Evolutionary conservation across 2,113 vertebrate genomes (phyloP).

Genomic region (Micronycteris hirsuta): DNA sequence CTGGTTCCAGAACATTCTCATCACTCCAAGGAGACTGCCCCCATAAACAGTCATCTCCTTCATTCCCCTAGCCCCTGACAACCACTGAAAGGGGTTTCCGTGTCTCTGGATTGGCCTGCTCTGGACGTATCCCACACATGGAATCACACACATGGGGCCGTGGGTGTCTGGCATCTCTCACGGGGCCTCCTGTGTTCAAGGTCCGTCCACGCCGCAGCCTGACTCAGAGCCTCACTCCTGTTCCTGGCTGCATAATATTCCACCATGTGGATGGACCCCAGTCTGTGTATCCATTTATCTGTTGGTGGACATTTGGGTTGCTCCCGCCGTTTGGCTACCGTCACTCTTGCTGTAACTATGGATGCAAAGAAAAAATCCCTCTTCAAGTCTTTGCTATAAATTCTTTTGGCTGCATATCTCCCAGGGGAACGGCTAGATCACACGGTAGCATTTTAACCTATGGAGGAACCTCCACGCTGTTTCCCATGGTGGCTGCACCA

Average conservation of each 20-base stretch:
- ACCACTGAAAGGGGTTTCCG: background rate
- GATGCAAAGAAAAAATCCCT: fast-evolving
- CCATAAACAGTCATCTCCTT: background rate
- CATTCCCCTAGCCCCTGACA: background rate
- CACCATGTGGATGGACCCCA: no score
- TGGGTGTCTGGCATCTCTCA: background rate
- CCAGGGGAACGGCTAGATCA: no score
- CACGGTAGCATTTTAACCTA: no score
- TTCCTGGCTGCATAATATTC: background rate
- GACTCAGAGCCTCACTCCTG: background rate
- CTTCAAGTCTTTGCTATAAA: background rate
- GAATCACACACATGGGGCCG: no score
- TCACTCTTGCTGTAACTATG: fast-evolving
- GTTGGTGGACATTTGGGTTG: fast-evolving
- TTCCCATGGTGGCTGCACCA: fast-evolving
- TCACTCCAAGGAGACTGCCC: background rate
- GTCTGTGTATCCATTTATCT: no score
- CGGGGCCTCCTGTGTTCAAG: fast-evolving
- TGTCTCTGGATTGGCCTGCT: no score
- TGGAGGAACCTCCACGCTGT: background rate
- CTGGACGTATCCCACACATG: no score
- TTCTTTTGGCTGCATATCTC: background rate
- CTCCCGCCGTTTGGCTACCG: background rate
- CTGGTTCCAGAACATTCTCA: background rate
- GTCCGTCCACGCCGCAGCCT: fast-evolving